Evolutionary conservation across 2,888 invertebrate species (phyloP).

Genomic region (Drosophila tanythrix): DNA sequence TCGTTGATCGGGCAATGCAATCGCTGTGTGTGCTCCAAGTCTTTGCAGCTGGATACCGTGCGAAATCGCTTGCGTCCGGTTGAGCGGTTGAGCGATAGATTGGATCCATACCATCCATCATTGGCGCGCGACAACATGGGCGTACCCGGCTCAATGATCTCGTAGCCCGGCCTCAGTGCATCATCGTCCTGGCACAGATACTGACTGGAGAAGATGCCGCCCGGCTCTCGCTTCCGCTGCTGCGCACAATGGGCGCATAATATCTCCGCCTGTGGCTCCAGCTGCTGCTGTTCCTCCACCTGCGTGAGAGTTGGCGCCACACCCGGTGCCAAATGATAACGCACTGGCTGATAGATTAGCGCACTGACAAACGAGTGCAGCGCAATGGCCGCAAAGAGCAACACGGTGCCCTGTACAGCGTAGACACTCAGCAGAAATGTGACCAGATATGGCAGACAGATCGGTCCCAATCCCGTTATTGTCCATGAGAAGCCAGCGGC

Average conservation of each 20-base stretch:
- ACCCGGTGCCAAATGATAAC: constrained; percentile 87
- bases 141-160: constrained; percentile 88
- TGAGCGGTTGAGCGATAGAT: constrained; percentile 64
- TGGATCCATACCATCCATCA: constrained; percentile 85
- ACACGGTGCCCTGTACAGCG: constrained; percentile 88
- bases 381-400: constrained; percentile 89
- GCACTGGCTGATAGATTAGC: constrained; percentile 90
- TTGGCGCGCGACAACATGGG: constrained; percentile 87
- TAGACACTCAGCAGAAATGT: constrained; percentile 87
- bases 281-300: constrained; percentile 12
- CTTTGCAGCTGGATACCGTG: constrained; percentile 76
- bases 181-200: constrained; percentile 87
- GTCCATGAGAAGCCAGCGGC: constrained; percentile 91
- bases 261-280: constrained; percentile 35
- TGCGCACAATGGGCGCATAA: constrained; percentile 79
- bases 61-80: constrained; percentile 72
- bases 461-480: constrained; percentile 90
- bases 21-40: constrained; percentile 70
- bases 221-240: constrained; percentile 75
- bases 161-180: constrained; percentile 88
- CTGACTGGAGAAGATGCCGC: constrained; percentile 87
- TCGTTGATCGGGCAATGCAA: constrained; percentile 71
- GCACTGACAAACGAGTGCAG: constrained; percentile 89
- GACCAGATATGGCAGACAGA: constrained; percentile 90
- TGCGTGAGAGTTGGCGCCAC: not conserved